phyloP scores from a whole-genome alignment of 2,797 vertebrate genomes.

The Harpagifer antarcticus region DNA sequence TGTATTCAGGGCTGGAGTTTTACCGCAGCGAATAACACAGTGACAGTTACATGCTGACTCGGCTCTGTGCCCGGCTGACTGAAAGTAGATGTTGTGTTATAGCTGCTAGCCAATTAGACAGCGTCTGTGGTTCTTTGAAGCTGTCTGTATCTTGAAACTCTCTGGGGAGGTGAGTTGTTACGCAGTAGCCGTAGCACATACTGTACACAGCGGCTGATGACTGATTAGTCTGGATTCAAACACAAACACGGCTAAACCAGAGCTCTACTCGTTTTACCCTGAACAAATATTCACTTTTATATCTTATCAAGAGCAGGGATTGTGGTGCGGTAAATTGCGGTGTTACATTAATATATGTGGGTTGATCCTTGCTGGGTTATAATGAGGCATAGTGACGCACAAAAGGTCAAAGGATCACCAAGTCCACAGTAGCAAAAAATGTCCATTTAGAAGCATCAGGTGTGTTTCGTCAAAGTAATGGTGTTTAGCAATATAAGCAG shows the following conservation, averaged over 20 bases:
- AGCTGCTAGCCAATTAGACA: constrained; percentile 59
- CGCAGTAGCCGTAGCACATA: constrained; percentile 58
- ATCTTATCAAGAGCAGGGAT: constrained; percentile 45
- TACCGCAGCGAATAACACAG: constrained; percentile 33
- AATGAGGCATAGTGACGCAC: neutral
- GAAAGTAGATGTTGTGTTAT: constrained; percentile 56
- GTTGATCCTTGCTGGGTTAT: constrained; percentile 9
- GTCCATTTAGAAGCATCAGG: constrained; percentile 26
- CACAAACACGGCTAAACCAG: constrained; percentile 53
- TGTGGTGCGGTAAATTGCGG: constrained; percentile 11
- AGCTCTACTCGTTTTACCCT: constrained; percentile 48
- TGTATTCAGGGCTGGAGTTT: constrained; percentile 23
- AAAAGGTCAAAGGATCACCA: constrained; percentile 29
- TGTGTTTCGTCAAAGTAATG: constrained; percentile 32
- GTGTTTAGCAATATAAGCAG: constrained; percentile 37
- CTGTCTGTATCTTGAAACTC: constrained; percentile 60
- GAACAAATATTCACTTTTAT: constrained; percentile 49
- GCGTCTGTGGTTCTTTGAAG: constrained; percentile 49
- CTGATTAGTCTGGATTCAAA: constrained; percentile 67
- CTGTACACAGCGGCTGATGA: constrained; percentile 53
- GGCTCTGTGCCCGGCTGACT: constrained; percentile 9
- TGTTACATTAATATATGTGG: constrained; percentile 21
- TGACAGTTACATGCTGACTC: constrained; percentile 41
- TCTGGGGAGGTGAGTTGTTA: constrained; percentile 61
- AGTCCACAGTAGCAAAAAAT: constrained; percentile 7